Conservation (phyloP, 1,140 invertebrate genomes). For the Micrasema longulum region DNA sequence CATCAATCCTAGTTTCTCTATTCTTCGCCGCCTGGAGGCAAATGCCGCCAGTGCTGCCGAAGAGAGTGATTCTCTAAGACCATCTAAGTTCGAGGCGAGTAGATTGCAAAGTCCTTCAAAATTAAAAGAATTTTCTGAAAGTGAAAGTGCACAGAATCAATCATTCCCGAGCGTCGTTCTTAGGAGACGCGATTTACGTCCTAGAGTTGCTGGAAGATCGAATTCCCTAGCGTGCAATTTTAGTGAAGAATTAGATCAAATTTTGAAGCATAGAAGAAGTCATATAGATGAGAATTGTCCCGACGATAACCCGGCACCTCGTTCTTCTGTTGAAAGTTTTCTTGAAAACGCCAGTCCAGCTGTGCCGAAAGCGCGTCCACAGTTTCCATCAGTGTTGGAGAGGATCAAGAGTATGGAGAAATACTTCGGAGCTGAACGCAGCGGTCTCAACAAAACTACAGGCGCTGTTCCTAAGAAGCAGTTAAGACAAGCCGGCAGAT, state of each 20-base stretch:
- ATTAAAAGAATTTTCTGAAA: conserved; percentile 46
- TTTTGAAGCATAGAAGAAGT: conserved; percentile 63
- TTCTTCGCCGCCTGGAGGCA: conserved; percentile 60
- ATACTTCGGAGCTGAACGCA: conserved; percentile 61
- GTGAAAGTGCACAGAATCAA: conserved; percentile 11
- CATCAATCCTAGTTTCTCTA: conserved; percentile 57
- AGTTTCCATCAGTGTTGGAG: conserved; percentile 66
- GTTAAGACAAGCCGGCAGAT: conserved; percentile 68
- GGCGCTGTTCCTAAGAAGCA: conserved; percentile 61
- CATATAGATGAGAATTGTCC: conserved; percentile 65
- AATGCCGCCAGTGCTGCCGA: conserved; percentile 57
- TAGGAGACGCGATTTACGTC: conserved; percentile 48
- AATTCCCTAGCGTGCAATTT: conserved; percentile 65
- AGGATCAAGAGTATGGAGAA: conserved; percentile 67
- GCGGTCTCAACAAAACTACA: conserved; percentile 57
- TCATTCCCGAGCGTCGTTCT: conserved; percentile 59
- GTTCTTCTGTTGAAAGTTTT: conserved; percentile 54
- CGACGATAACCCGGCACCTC: conserved; percentile 51
- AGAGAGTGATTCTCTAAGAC: conserved; percentile 36
- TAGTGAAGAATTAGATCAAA: conserved; percentile 64
- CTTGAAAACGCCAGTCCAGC: no score
- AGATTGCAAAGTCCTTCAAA: conserved; percentile 49
- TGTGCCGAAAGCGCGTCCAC: conserved; percentile 57
- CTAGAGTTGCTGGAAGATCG: conserved; percentile 57
- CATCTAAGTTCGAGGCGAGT: conserved; percentile 43